Base-by-base conservation (phyloP, 2,797 vertebrate species). In the Nothura maculosa region DNA sequence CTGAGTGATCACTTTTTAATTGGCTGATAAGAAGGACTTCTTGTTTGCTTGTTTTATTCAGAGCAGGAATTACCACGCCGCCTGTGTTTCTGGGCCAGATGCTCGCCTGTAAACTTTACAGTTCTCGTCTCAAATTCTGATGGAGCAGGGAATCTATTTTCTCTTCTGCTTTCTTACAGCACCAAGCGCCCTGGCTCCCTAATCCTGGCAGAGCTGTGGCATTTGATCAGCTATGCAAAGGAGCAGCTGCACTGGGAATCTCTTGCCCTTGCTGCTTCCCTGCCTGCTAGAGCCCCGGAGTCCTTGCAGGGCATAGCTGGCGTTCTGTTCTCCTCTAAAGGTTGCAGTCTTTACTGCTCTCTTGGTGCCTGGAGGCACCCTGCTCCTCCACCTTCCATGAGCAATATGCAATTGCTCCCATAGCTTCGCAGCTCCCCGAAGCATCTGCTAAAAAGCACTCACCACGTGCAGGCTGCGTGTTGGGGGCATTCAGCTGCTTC, bases 51-150 rank as follows among this genome's bases (percentile, higher is more conserved):
- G 18, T 7, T 66, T 43, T 28, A 6, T 48, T 58, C 9, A 2
- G 63, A 9, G 34, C 27, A 3, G 3, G 12, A 50, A 13, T 4
- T 4, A 8, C 4, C 74, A 7, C 0, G 0, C 43, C 42, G 6
- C 32, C 32, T 61, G 61, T 76, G 38, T 9, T 69, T 14, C 21
- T 11, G 30, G 48, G 19, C 28, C 60, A 62, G 47, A 30, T 38
- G 7, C 1, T 5, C 54, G 27, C 58, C 25, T 36, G 42, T 48
- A 45, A 48, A 24, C 1, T 0, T 52, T 34, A 30, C 25, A 24
- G 16, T 38, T 82, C 43, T 79, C 38, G 9, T 57, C 45, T 68
- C 24, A 5, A 34, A 5, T 32, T 8, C 63, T 30, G 20, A 85
- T 24, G 25, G 57, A 80, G 50, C 10, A 77, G n/a, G 17, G 52